A percentile compares a stretch with the other conserved stretches of the same genome.
phyloP scores from a whole-genome alignment of 1,140 invertebrate species.

The Drosophila lacteicornis region DNA sequence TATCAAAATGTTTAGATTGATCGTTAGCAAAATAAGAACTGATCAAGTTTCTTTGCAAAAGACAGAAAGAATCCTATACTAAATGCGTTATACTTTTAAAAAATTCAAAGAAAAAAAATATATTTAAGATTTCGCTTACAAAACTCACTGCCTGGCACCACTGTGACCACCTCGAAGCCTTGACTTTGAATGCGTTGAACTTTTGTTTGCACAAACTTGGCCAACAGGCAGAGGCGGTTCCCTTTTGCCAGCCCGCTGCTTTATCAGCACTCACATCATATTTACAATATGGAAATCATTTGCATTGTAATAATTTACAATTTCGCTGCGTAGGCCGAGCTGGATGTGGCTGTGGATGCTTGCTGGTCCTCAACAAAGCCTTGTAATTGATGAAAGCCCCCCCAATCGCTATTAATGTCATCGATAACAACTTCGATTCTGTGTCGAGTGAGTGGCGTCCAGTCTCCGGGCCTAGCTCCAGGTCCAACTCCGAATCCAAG shows the following conservation, averaged over 20 bases:
- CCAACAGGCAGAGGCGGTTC: constrained; percentile 57
- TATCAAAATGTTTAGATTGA: no score
- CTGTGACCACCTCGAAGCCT: constrained; percentile 23
- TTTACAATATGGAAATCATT: constrained; percentile 80
- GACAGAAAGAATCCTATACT: no score
- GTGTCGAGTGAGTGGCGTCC: constrained; percentile 45
- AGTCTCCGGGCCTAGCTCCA: constrained; percentile 28
- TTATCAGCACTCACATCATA: constrained; percentile 78
- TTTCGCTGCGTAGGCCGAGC: constrained; percentile 68
- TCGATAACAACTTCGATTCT: constrained; percentile 71
- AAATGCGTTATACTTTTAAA: no score
- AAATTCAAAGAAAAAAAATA: background rate
- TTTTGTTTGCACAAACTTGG: constrained; percentile 55
- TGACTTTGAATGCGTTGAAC: constrained; percentile 73
- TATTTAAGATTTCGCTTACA: background rate
- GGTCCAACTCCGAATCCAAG: background rate
- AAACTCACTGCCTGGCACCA: background rate
- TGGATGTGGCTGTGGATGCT: constrained; percentile 4
- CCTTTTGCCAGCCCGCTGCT: constrained; percentile 48
- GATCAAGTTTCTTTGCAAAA: no score
- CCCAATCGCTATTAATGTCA: constrained; percentile 81
- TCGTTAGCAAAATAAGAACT: no score
- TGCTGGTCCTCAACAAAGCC: constrained; percentile 54
- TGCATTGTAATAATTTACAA: constrained; percentile 83
- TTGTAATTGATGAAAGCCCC: constrained; percentile 80